Evolutionary conservation across 1,140 invertebrate species (phyloP).

Genomic region (Lepidurus apus): DNA sequence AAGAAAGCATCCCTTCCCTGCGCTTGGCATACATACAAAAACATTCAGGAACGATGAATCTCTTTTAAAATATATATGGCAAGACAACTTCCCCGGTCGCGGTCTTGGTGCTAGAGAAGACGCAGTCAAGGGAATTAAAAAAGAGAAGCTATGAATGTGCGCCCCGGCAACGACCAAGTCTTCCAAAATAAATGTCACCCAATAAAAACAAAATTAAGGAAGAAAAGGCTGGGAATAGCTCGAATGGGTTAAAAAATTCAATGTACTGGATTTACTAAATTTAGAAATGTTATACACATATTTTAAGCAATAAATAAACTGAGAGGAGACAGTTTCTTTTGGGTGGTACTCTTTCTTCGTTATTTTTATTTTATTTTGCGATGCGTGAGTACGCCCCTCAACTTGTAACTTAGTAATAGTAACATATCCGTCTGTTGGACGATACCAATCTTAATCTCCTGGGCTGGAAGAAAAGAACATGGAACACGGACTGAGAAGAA

Average conservation of each 20-base stretch:
- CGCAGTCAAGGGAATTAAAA: too few relatives aligned
- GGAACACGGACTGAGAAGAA: neutral
- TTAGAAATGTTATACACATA: too few relatives aligned
- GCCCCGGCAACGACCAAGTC: neutral
- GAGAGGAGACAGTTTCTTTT: too few relatives aligned
- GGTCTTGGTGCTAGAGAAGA: too few relatives aligned
- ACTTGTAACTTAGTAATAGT: neutral
- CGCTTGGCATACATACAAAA: neutral
- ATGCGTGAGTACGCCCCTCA: neutral
- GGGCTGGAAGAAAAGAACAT: neutral
- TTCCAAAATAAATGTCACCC: neutral
- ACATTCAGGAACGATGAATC: neutral
- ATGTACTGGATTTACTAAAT: too few relatives aligned
- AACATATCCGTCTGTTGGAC: neutral
- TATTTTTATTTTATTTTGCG: too few relatives aligned
- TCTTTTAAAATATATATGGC: neutral
- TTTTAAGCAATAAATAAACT: too few relatives aligned
- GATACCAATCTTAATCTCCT: slow-evolving; percentile 9
- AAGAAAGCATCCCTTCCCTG: neutral
- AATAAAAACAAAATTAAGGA: neutral
- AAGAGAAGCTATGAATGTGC: neutral
- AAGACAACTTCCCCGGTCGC: neutral
- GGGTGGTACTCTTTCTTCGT: too few relatives aligned
- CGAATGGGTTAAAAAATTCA: too few relatives aligned
- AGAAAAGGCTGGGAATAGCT: neutral